A percentile compares a stretch with the other conserved stretches of the same genome.
phyloP scores from a whole-genome alignment of 2,113 vertebrate species.

The Chrysemys picta region DNA sequence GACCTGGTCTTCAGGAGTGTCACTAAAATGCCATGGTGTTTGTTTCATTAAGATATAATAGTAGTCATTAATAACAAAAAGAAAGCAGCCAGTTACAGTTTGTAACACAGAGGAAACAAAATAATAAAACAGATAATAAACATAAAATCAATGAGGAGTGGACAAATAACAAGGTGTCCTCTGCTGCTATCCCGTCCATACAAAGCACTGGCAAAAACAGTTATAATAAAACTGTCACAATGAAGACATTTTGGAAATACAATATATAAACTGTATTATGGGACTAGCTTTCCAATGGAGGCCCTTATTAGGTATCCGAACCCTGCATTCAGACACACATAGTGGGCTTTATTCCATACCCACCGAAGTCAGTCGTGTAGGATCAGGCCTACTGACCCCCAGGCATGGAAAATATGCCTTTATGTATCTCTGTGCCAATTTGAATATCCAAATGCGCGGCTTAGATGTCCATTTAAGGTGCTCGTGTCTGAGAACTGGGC shows the following conservation, averaged over 20 bases:
- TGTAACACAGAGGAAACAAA: background rate
- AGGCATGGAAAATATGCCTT: background rate
- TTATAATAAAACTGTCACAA: background rate
- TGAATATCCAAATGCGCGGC: background rate
- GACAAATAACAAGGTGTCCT: background rate
- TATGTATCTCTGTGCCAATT: background rate
- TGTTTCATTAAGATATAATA: conserved; percentile 1
- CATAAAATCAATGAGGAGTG: background rate
- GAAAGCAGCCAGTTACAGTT: background rate
- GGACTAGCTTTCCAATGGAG: background rate
- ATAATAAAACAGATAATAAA: background rate
- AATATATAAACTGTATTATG: background rate
- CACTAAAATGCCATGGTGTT: conserved; percentile 40
- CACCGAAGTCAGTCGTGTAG: background rate
- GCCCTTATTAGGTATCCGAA: background rate
- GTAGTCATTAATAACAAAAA: conserved; percentile 5
- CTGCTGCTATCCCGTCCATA: fast-evolving
- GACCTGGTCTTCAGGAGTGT: conserved; percentile 15
- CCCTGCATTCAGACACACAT: background rate
- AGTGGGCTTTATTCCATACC: background rate
- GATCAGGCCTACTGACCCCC: background rate
- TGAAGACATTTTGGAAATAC: background rate
- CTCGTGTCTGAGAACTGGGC: background rate
- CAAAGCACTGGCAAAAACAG: background rate
- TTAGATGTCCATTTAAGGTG: background rate